A percentile compares a stretch with the other conserved stretches of the same genome.
Conservation (phyloP, 2,113 vertebrate species). For the Erythrocercus mccallii region DNA sequence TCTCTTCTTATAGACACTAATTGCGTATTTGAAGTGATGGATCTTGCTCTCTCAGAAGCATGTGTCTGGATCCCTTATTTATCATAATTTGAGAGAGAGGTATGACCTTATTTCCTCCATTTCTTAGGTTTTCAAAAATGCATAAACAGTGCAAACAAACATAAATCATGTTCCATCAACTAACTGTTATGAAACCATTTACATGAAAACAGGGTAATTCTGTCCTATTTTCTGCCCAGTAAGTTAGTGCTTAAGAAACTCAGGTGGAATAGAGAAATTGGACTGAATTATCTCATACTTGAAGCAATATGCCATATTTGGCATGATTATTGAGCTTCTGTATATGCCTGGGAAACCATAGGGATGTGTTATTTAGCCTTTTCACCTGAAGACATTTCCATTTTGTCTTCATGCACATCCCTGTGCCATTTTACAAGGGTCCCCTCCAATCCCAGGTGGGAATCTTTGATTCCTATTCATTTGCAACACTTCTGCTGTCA, state of each 20-base stretch:
- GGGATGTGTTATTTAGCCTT: neutral
- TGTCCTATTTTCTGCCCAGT: neutral
- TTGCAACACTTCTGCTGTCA: neutral
- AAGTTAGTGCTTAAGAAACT: neutral
- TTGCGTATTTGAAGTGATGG: constrained; percentile 33
- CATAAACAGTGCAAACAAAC: constrained; percentile 3
- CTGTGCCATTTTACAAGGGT: neutral
- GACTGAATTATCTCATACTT: neutral
- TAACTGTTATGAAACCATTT: neutral
- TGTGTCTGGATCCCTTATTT: constrained; percentile 26
- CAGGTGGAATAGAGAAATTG: neutral
- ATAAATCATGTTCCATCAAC: constrained; percentile 25
- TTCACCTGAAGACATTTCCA: neutral
- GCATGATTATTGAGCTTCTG: neutral
- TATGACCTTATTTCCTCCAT: constrained; percentile 19
- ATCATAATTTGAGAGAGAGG: constrained; percentile 19
- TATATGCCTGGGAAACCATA: neutral
- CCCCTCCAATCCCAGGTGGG: neutral
- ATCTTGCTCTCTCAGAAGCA: constrained; percentile 29
- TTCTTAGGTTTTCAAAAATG: constrained; percentile 5
- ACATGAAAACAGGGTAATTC: neutral
- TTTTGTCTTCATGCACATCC: neutral
- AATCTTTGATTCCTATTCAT: neutral
- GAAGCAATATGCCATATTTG: neutral
- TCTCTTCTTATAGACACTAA: constrained; percentile 49